Evolutionary conservation across 1,140 invertebrate genomes (phyloP).

Genomic region (Caerostris darwini): DNA sequence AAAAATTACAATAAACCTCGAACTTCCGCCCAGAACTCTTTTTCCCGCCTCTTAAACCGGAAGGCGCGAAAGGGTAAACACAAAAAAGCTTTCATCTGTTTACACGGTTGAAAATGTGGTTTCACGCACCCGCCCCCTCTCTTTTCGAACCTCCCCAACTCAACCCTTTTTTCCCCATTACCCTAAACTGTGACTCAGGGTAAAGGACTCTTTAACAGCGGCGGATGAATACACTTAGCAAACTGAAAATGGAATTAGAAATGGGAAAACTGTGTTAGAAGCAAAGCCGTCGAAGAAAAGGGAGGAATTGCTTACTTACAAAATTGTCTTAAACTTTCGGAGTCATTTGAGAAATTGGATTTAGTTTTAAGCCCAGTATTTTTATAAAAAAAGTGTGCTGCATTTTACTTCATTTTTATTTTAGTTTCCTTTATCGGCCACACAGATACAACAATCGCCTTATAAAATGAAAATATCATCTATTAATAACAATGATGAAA

Average conservation of each 20-base stretch:
- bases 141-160: not conserved
- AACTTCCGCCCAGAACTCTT: not conserved
- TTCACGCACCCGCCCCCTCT: not conserved
- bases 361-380: not conserved
- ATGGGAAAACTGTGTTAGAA: slow-evolving; percentile 3
- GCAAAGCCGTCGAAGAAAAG: not conserved
- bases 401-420: too few species aligned
- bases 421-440: too few species aligned
- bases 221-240: not conserved
- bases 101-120: slow-evolving; percentile 29
- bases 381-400: too few species aligned
- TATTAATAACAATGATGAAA: too few species aligned
- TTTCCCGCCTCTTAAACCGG: slow-evolving; percentile 16
- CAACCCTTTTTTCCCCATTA: not conserved
- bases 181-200: not conserved
- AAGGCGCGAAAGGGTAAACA: slow-evolving; percentile 41
- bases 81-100: slow-evolving; percentile 52
- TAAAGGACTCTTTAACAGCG: not conserved
- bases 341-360: not conserved
- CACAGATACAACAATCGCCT: too few species aligned
- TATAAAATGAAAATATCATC: too few species aligned
- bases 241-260: slow-evolving; percentile 4
- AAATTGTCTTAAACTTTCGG: not conserved
- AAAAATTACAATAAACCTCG: too few species aligned
- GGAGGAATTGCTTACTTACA: not conserved